These are phyloP conservation scores for Catocala fraxini DNA, from an alignment of 2,888 invertebrate species.

Conservation along the genomic window DNA sequence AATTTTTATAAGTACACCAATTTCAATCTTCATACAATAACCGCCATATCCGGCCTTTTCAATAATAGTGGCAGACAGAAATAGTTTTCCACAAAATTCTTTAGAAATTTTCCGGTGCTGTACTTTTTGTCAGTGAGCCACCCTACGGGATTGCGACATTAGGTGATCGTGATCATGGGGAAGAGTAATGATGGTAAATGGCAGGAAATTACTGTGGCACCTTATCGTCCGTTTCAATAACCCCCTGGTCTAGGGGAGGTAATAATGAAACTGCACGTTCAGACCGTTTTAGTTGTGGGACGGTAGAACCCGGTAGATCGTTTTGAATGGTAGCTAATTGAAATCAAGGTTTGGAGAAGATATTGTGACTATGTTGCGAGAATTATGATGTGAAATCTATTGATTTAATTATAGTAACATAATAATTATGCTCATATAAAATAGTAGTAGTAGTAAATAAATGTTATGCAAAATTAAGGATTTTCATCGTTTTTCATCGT, in stretches of 20 bases:
- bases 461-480: too few relatives aligned
- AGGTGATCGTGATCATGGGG: constrained; percentile 74
- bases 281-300: constrained; percentile 49
- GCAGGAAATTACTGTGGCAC: constrained; percentile 84
- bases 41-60: constrained; percentile 38
- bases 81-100: constrained; percentile 46
- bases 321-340: constrained; percentile 15
- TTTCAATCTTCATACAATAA: constrained; percentile 46
- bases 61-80: constrained; percentile 39
- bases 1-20: constrained; percentile 51
- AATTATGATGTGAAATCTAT: too few relatives aligned
- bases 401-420: too few relatives aligned
- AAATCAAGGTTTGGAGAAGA: not conserved
- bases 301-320: constrained; percentile 55
- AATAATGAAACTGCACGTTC: constrained; percentile 85
- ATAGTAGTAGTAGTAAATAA: too few relatives aligned
- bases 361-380: too few relatives aligned
- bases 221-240: constrained; percentile 87
- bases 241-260: constrained; percentile 73
- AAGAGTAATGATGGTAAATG: constrained; percentile 84
- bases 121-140: constrained; percentile 42
- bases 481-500: too few relatives aligned
- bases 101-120: constrained; percentile 30
- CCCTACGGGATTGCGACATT: constrained; percentile 49
- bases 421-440: too few relatives aligned